These are phyloP conservation scores for Drosophila tani DNA, from an alignment of 1,140 invertebrate species.

Conservation along the genomic window DNA sequence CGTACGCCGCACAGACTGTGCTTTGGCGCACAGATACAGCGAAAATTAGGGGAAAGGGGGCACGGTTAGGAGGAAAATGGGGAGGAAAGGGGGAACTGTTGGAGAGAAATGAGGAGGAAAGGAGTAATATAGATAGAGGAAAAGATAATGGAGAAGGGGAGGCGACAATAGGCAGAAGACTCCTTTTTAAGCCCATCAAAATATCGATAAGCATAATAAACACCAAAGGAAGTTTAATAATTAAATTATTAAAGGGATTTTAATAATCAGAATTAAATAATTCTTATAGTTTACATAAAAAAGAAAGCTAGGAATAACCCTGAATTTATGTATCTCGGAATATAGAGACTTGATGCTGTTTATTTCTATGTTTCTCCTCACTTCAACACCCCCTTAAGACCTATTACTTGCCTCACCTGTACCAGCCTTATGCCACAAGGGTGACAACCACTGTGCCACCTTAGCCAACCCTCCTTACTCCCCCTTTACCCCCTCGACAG, in stretches of 20 bases:
- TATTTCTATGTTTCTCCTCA: too few species aligned
- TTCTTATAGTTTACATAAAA: neutral
- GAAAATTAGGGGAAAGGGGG: neutral
- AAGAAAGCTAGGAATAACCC: neutral
- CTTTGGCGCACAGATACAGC: conserved; percentile 50
- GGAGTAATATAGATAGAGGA: neutral
- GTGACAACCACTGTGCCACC: conserved; percentile 11
- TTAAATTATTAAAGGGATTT: too few species aligned
- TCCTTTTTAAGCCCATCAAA: neutral
- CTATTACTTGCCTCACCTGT: neutral
- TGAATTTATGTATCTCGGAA: neutral
- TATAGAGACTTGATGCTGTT: too few species aligned
- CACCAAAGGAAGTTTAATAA: too few species aligned
- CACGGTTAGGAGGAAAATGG: neutral
- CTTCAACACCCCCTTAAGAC: neutral
- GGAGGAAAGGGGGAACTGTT: neutral
- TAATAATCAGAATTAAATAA: too few species aligned
- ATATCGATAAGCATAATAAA: conserved; percentile 3
- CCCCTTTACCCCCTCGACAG: neutral
- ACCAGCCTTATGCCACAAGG: neutral
- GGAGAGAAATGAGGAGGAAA: neutral
- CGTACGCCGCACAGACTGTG: conserved; percentile 43
- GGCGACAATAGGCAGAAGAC: conserved; percentile 19
- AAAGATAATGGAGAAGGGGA: neutral
- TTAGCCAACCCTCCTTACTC: neutral